Conservation (phyloP, 2,113 vertebrate species). For the Paedocypris sp. region DNA sequence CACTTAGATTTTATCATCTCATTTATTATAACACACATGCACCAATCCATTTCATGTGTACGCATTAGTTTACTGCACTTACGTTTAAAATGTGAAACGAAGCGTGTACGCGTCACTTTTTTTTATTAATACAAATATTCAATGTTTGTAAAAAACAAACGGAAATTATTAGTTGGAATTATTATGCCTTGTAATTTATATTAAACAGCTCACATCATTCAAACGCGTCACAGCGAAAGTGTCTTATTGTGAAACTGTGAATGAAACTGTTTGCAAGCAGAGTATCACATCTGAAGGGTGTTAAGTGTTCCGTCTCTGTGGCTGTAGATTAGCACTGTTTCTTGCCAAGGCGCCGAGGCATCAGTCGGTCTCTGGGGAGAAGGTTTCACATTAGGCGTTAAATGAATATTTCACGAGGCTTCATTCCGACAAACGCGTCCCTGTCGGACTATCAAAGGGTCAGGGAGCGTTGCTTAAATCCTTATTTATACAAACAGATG, state of each 20-base stretch:
- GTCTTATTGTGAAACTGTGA: too few species aligned
- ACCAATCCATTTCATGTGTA: not conserved
- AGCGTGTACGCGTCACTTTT: too few species aligned
- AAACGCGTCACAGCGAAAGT: too few species aligned
- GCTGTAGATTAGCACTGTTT: constrained; percentile 80
- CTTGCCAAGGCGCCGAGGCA: constrained; percentile 74
- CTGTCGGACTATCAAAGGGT: constrained; percentile 83
- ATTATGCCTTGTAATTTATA: too few species aligned
- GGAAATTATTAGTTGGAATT: too few species aligned
- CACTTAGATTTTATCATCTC: constrained; percentile 1
- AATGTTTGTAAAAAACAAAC: too few species aligned
- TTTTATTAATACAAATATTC: too few species aligned
- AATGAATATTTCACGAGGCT: constrained; percentile 99
- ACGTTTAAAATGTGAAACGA: too few species aligned
- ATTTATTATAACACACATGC: not conserved
- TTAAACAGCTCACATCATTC: too few species aligned
- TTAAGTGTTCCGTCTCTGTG: constrained; percentile 64
- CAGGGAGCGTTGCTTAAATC: constrained; percentile 85
- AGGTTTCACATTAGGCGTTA: constrained; percentile 91
- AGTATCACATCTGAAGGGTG: constrained; percentile 65
- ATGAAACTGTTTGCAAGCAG: constrained; percentile 47
- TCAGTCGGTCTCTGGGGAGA: constrained; percentile 75
- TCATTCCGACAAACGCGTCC: constrained; percentile 83
- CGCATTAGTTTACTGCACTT: too few species aligned
- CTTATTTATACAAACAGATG: constrained; percentile 90